Percentiles rank a stretch among this genome's conserved stretches.
Evolutionary conservation across 1,140 invertebrate genomes (phyloP).

Genomic region (Argopecten irradians): DNA sequence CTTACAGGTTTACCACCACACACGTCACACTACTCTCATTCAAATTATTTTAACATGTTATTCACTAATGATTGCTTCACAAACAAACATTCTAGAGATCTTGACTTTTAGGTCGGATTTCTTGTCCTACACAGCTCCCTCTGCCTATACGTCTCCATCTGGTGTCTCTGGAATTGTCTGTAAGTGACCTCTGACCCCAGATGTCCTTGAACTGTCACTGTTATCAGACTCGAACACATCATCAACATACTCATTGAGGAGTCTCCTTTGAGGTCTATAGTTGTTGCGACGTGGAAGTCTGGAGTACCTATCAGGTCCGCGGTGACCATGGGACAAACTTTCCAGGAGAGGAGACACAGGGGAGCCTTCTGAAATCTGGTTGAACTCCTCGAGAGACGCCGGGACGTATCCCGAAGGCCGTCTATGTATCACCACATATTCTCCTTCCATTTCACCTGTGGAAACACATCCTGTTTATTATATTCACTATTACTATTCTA

Average conservation of each 20-base stretch:
- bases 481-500: neutral
- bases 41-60: neutral
- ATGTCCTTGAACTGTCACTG: constrained; percentile 53
- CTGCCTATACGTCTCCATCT: constrained; percentile 45
- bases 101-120: neutral
- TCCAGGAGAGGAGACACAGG: neutral
- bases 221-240: constrained; percentile 70
- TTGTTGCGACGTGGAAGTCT: constrained; percentile 33
- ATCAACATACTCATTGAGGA: constrained; percentile 67
- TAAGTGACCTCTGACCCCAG: constrained; percentile 46
- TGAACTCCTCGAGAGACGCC: neutral
- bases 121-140: neutral
- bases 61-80: neutral
- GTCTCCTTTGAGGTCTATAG: constrained; percentile 62
- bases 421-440: constrained; percentile 60
- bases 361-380: neutral
- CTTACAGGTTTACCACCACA: too few relatives aligned
- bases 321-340: constrained; percentile 30
- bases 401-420: neutral
- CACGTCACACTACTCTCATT: too few relatives aligned
- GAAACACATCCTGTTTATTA: neutral
- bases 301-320: neutral
- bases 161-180: constrained; percentile 59
- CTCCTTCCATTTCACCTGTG: constrained; percentile 61
- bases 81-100: constrained; percentile 11